Evolutionary conservation across 2,113 vertebrate genomes (phyloP).

Genomic region (Daubentonia madagascariensis): DNA sequence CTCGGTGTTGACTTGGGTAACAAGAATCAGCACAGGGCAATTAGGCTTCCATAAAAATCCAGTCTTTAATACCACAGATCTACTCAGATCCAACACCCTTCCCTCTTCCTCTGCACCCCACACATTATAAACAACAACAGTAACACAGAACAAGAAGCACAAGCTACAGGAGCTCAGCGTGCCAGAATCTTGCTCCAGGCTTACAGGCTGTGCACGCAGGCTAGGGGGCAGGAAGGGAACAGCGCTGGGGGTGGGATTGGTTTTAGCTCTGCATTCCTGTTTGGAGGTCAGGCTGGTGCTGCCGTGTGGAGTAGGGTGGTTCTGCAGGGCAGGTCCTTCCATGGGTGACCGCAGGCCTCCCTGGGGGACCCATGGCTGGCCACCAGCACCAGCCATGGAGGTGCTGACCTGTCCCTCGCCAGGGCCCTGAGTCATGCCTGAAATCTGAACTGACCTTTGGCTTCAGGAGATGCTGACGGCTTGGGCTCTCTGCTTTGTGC

Average conservation of each 20-base stretch:
- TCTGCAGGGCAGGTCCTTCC: accelerated
- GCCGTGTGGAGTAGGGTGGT: accelerated
- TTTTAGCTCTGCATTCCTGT: no score
- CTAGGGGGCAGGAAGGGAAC: accelerated
- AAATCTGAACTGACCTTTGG: background rate
- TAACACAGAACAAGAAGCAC: background rate
- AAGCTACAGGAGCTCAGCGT: background rate
- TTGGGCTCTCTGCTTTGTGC: background rate
- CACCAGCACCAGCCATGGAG: background rate
- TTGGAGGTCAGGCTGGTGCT: no score
- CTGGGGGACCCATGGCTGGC: accelerated
- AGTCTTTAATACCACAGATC: background rate
- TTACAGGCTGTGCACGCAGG: no score
- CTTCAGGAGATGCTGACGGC: no score
- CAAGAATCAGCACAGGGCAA: accelerated
- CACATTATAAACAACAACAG: background rate
- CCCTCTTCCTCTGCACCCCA: background rate
- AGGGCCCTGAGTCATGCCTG: background rate
- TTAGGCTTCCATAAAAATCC: background rate
- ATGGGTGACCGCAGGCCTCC: background rate
- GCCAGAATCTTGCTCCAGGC: no score
- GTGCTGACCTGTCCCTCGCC: no score
- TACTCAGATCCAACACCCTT: background rate
- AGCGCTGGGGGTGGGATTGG: background rate
- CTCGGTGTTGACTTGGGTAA: background rate